A percentile compares a stretch with the other conserved stretches of the same genome.
These are phyloP conservation scores for Dryococelus australis DNA, from an alignment of 2,888 invertebrate genomes.

Conservation along the genomic window DNA sequence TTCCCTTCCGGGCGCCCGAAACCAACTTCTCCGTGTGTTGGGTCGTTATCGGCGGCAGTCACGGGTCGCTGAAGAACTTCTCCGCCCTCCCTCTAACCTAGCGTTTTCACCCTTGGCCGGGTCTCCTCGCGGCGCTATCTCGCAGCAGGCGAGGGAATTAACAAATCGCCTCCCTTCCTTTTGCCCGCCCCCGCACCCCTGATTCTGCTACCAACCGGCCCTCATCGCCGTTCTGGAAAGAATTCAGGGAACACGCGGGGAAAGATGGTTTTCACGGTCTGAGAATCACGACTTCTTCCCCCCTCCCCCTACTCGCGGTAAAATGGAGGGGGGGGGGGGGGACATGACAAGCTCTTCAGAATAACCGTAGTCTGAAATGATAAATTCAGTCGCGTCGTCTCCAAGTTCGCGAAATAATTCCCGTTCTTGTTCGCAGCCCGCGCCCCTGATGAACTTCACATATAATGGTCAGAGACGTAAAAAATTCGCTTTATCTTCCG, in stretches of 20 bases:
- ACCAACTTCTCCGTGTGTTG: neutral
- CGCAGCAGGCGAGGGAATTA: neutral
- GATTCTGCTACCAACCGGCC: neutral
- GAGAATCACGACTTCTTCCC: neutral
- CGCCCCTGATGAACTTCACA: too few relatives aligned
- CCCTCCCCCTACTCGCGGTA: neutral
- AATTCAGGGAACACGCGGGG: neutral
- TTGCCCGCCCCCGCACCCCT: neutral
- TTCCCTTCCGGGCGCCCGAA: neutral
- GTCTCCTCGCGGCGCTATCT: neutral
- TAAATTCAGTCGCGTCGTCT: too few relatives aligned
- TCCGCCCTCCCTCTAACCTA: neutral
- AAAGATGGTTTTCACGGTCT: neutral
- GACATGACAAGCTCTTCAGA: too few relatives aligned
- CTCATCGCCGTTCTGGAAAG: too few relatives aligned
- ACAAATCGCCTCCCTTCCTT: neutral
- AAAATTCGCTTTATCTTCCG: too few relatives aligned
- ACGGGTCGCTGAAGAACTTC: neutral
- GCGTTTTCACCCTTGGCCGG: too few relatives aligned
- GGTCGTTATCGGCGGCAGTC: neutral
- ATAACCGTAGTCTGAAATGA: too few relatives aligned
- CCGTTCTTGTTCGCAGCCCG: too few relatives aligned
- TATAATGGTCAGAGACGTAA: too few relatives aligned
- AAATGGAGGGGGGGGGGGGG: too few relatives aligned
- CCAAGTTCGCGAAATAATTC: too few relatives aligned